phyloP scores from a whole-genome alignment of 2,113 vertebrate genomes.

The Actinemys pallida region DNA sequence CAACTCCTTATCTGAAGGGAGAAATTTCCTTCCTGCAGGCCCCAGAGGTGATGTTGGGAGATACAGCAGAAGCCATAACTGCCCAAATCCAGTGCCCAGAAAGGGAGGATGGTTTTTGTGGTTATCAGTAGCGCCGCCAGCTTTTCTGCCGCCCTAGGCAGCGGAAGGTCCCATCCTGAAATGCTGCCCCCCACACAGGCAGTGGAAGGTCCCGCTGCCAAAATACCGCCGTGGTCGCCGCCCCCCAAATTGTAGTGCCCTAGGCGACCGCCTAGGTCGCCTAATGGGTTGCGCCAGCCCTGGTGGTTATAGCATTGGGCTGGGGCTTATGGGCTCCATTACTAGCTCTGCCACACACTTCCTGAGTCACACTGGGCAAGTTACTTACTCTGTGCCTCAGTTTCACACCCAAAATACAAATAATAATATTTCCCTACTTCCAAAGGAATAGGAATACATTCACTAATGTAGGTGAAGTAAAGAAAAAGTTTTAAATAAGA shows the following conservation, averaged over 20 bases:
- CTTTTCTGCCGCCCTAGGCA: too few species aligned
- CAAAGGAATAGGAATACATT: background rate
- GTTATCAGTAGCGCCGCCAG: background rate
- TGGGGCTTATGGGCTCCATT: background rate
- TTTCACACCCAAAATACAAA: background rate
- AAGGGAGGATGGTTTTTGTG: background rate
- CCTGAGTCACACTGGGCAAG: rapidly evolving
- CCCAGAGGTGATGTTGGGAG: background rate
- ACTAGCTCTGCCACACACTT: background rate
- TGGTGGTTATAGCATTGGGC: background rate
- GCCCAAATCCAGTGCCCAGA: background rate
- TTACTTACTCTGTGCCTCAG: background rate
- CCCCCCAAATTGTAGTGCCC: too few species aligned
- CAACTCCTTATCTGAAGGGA: background rate
- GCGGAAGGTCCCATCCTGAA: too few species aligned
- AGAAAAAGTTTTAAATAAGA: background rate
- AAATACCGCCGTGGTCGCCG: too few species aligned
- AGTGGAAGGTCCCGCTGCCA: too few species aligned
- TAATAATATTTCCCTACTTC: background rate
- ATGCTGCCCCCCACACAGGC: too few species aligned
- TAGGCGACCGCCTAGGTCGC: too few species aligned
- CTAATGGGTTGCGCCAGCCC: too few species aligned
- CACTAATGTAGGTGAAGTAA: background rate
- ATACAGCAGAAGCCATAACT: background rate
- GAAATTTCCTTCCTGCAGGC: background rate